Evolutionary conservation across 2,797 vertebrate genomes (phyloP), one percentile per base, ranked within the genome.

Genomic region (Gambelia wislizenii): DNA sequence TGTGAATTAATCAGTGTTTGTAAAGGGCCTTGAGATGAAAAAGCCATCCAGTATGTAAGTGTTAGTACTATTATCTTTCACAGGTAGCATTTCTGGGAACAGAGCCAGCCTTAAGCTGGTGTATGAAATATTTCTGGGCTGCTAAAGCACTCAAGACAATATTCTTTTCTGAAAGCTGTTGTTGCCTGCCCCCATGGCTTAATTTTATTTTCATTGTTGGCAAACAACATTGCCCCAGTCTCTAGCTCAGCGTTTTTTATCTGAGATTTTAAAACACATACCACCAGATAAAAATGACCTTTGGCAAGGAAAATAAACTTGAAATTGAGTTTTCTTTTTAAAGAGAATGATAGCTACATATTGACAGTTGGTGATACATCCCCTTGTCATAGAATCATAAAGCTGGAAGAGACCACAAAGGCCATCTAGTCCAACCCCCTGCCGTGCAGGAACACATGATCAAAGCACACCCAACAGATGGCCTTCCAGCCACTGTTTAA

Each of bases 21-120:
- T 64, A 85, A 75, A 86, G 77, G 25, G 52, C 69, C 74, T 64
- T 82, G 77, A 52, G 30, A 89, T 75, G 69, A 86, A 89, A 89
- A 89, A 82, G 88, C 88, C 69, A 89, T 86, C 84, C 25, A 86
- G 76, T 36, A 75, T 75, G 69, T 75, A 85, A 85, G 76, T n/a
- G n/a, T 86, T 89, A 74, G 54, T 52, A 64, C 54, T 72, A 42
- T 77, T 42, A 27, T 74, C 77, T 86, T 89, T 59, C 56, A 75
- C 47, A 89, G 84, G 88, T 86, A 89, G 84, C 44, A 59, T 14
- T 64, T 89, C 88, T 89, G 88, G 88, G 88, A 89, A 64, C 27
- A 61, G 25, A 86, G 84, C 88, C 88, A 89, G 81, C 12, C 16
- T 52, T 36, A 52, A 82, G 69, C 88, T 47, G 10, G 49, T 27